phyloP scores from a whole-genome alignment of 1,140 invertebrate genomes.

The Penaeus indicus region DNA sequence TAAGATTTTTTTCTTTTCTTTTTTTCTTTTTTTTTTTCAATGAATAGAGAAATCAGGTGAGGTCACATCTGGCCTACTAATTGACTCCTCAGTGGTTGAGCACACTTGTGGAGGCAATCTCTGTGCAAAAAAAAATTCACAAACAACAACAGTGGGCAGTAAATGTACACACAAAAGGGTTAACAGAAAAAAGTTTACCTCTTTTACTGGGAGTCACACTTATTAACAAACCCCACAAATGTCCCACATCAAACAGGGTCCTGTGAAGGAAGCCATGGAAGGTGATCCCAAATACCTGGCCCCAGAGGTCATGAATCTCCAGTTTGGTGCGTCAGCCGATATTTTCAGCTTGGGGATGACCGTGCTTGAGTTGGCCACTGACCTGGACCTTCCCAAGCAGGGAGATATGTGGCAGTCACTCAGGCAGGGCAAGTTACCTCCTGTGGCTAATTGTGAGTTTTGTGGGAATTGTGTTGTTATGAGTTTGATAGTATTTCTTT shows the following conservation, averaged over 20 bases:
- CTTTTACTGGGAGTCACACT: no score
- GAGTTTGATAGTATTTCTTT: background rate
- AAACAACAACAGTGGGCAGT: no score
- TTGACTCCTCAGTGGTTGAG: no score
- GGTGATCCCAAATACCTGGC: conserved; percentile 85
- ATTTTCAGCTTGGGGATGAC: conserved; percentile 82
- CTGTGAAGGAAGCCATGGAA: conserved; percentile 75
- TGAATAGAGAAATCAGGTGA: no score
- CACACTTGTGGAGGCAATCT: no score
- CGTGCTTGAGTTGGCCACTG: conserved; percentile 80
- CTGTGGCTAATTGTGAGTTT: conserved; percentile 53
- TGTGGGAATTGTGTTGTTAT: conserved; percentile 8
- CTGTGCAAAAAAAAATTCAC: no score
- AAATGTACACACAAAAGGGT: no score
- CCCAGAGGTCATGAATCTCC: conserved; percentile 78
- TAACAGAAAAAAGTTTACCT: no score
- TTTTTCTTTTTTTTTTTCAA: no score
- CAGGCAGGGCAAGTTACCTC: conserved; percentile 73
- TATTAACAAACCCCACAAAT: no score
- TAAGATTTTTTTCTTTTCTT: no score
- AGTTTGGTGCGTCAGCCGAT: conserved; percentile 73
- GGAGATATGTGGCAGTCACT: conserved; percentile 80
- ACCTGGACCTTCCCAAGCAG: conserved; percentile 79
- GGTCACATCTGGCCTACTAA: no score
- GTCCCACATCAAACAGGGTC: conserved; percentile 68